Base-by-base conservation (phyloP, 1,140 invertebrate genomes). In the Drosophila insularis region DNA sequence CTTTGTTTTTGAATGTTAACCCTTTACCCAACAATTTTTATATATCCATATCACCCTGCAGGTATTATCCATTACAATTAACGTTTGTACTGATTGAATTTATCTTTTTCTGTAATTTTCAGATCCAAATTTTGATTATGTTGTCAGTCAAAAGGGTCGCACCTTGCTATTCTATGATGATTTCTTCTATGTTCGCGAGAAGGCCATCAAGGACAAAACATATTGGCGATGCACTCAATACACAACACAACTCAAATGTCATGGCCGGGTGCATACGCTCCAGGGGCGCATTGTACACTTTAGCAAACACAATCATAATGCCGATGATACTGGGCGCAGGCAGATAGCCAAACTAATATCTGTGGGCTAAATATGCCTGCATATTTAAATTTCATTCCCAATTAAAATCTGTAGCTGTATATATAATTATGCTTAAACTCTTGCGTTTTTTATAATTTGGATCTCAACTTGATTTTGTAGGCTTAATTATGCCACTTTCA, bases 191-290 rank as follows among this genome's bases (percentile, higher is more conserved):
- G 86, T 92, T 3, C 75, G 75, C 5, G 91, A 92, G 50, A 92
- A 92, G 62, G 46, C 53, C 21, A 67, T 89, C 7, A 78, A 81
- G 1, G 55, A 58, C 3, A 92, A 92, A 40, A 80, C 78, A 4
- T 92, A 91, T 55, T 92, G 91, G 90, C 75, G 91, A 27, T 92
- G 91, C 64, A 90, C 81, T 0, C 80, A 91, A 27, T 92, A 92
- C 35, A 92, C 91, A 7, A 91, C 91, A 17, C 32, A 43, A 7
- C 6, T 69, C 0, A 90, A 76, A 58, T 92, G 91, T 46, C 86
- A 90, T 39, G 91, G 79, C 1, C 78, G 91, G 2, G 56, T 92
- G 3, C 91, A 92, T 60, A 87, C 89, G 0, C 53, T 84, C 0
- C 53, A 71, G 1, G 81, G 74, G 5, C 60, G 61, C 4, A 78